Percentiles rank a stretch among this genome's conserved stretches.
Conservation (phyloP, 2,797 vertebrate genomes). For the Oreortyx pictus region DNA sequence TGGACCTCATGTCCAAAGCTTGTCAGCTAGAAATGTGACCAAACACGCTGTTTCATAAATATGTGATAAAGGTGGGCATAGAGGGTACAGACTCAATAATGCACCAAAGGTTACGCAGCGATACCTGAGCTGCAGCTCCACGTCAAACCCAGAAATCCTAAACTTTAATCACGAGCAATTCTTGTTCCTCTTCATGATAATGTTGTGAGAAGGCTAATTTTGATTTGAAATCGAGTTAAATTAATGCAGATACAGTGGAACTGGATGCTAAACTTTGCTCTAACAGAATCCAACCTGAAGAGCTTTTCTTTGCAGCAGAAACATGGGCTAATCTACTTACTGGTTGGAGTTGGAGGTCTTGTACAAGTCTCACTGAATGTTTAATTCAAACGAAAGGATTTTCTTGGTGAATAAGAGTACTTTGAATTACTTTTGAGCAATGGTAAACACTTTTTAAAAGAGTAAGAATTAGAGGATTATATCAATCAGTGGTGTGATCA, state of each 20-base stretch:
- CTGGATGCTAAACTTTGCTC: not conserved
- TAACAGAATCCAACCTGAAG: not conserved
- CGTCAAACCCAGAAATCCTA: not conserved
- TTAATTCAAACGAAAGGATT: constrained; percentile 49
- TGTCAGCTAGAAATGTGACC: not conserved
- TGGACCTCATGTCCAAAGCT: not conserved
- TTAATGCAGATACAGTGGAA: not conserved
- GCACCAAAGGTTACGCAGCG: not conserved
- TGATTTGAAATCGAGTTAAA: not conserved
- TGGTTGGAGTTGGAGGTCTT: not conserved
- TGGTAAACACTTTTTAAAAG: not conserved
- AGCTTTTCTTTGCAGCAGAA: constrained; percentile 44
- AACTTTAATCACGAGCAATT: not conserved
- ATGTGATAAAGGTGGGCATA: not conserved
- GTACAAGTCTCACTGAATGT: rapidly evolving
- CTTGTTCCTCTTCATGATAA: not conserved
- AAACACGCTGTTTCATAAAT: not conserved
- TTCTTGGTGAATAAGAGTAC: constrained; percentile 6
- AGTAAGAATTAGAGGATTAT: not conserved
- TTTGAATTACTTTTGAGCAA: not conserved
- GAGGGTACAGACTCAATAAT: not conserved
- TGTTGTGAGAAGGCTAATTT: not conserved
- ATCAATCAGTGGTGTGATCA: rapidly evolving
- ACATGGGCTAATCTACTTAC: constrained; percentile 8
- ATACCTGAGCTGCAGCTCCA: not conserved